These are phyloP conservation scores for Leptodactylus fallax DNA, from an alignment of 2,797 vertebrate species.

Conservation along the genomic window DNA sequence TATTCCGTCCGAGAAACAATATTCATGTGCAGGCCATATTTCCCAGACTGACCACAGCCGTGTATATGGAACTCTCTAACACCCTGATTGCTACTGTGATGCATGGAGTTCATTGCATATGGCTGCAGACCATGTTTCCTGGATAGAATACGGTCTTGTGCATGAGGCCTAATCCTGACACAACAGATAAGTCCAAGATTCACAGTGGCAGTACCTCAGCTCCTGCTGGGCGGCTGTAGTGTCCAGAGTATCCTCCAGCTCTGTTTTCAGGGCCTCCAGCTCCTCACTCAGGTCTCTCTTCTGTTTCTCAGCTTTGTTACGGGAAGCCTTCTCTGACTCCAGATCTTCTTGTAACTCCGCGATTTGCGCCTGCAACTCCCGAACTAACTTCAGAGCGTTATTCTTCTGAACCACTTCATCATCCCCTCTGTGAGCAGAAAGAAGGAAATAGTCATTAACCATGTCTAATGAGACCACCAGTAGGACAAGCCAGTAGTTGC, in stretches of 20 bases:
- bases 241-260: constrained; percentile 96
- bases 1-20: too few species aligned
- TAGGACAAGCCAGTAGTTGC: background rate
- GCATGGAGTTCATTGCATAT: too few species aligned
- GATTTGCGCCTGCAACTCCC: constrained; percentile 94
- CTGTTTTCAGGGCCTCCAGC: constrained; percentile 94
- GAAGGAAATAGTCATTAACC: background rate
- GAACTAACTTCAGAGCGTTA: constrained; percentile 89
- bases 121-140: too few species aligned
- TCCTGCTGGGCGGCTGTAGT: constrained; percentile 97
- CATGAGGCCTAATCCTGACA: background rate
- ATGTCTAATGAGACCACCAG: background rate
- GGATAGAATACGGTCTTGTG: too few species aligned
- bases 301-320: constrained; percentile 96
- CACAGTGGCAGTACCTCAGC: constrained; percentile 81
- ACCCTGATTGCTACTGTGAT: too few species aligned
- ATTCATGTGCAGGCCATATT: too few species aligned
- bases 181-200: background rate
- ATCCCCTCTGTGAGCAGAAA: constrained; percentile 80
- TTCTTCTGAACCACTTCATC: constrained; percentile 92
- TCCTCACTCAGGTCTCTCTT: constrained; percentile 96
- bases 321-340: constrained; percentile 89
- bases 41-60: too few species aligned
- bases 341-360: constrained; percentile 95
- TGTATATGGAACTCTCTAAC: too few species aligned